Conservation (phyloP, 1,140 invertebrate genomes). For the Solenopsis invicta region DNA sequence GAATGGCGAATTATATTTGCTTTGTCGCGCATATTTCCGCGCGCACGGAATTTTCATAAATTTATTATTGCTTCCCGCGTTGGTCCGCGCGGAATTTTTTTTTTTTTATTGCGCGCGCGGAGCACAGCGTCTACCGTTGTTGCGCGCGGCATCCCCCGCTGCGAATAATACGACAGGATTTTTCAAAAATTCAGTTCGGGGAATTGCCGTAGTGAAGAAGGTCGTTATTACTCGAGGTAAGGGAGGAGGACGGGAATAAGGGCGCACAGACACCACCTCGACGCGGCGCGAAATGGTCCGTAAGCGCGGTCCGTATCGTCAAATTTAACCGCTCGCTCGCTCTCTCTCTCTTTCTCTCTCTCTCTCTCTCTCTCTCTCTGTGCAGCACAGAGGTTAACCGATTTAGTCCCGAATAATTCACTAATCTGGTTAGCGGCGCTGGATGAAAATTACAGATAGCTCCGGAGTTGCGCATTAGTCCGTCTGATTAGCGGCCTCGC, state of each 20-base stretch:
- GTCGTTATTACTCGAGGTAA: constrained; percentile 49
- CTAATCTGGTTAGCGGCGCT: constrained; percentile 73
- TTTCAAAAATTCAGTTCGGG: constrained; percentile 42
- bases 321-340: constrained; percentile 58
- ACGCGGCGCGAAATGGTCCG: constrained; percentile 27
- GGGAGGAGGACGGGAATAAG: constrained; percentile 4
- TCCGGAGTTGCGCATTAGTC: constrained; percentile 72
- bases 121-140: background rate
- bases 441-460: constrained; percentile 78
- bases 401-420: constrained; percentile 75
- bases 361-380: background rate
- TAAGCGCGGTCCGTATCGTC: constrained; percentile 60
- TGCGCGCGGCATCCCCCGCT: background rate
- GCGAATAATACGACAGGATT: constrained; percentile 23
- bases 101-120: too few relatives aligned
- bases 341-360: too few relatives aligned
- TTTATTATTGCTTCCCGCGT: constrained; percentile 54
- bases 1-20: constrained; percentile 56
- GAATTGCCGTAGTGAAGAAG: background rate
- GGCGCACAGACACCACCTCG: constrained; percentile 17
- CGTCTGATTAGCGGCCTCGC: constrained; percentile 71
- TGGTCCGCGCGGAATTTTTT: constrained; percentile 12
- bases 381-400: constrained; percentile 69
- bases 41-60: constrained; percentile 51
- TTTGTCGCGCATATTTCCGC: constrained; percentile 45